phyloP scores from a whole-genome alignment of 64 coral and sea anemone genomes.

The Montipora capricornis region DNA sequence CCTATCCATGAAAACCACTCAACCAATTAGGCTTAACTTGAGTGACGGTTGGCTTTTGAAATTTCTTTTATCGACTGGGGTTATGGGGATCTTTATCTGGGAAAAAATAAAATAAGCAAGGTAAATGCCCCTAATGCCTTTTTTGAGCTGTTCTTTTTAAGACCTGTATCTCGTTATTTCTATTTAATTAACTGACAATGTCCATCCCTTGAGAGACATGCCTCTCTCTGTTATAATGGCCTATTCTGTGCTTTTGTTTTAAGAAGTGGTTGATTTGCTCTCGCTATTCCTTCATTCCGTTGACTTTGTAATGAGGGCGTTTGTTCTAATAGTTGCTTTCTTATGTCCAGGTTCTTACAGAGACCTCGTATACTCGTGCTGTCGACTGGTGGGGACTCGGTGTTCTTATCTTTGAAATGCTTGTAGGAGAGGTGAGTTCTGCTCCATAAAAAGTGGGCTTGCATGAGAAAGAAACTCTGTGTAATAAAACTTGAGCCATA shows the following conservation, averaged over 20 bases:
- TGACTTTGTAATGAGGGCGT: not conserved
- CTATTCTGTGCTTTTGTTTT: too few species aligned
- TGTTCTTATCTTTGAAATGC: constrained; percentile 98
- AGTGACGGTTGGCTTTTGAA: too few species aligned
- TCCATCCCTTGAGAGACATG: too few species aligned
- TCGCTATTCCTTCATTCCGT: not conserved
- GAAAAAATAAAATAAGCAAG: not conserved
- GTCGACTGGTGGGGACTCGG: constrained; percentile 99
- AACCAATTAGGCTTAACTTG: too few species aligned
- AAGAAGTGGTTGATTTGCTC: too few species aligned
- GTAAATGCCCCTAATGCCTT: not conserved
- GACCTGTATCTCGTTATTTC: not conserved
- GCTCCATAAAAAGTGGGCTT: not conserved
- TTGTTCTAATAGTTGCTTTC: not conserved
- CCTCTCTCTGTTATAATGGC: too few species aligned
- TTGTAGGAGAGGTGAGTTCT: constrained; percentile 92
- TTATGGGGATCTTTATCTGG: too few species aligned
- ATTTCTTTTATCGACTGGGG: too few species aligned
- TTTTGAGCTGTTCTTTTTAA: not conserved
- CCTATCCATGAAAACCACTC: too few species aligned
- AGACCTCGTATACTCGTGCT: constrained; percentile 96
- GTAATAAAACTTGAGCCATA: too few species aligned
- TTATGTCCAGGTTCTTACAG: constrained; percentile 80
- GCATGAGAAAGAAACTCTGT: too few species aligned
- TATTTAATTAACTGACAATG: not conserved